phyloP scores from a whole-genome alignment of 2,113 vertebrate genomes.

The Arothron firmamentum region DNA sequence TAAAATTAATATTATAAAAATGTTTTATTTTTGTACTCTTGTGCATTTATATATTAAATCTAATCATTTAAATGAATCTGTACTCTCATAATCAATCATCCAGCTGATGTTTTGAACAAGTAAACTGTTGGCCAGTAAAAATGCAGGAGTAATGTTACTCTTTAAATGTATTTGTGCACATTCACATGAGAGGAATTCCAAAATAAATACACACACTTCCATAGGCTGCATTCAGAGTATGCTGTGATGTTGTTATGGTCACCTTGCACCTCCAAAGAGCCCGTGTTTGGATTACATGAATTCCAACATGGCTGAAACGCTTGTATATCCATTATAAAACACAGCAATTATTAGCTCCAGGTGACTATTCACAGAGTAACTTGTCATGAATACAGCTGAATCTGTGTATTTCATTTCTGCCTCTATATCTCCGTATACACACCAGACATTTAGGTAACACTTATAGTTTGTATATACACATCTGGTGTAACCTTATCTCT shows the following conservation, averaged over 20 bases:
- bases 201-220: background rate
- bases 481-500: conserved; percentile 30
- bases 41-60: conserved; percentile 56
- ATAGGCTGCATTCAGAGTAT: conserved; percentile 1
- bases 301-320: too few species aligned
- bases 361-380: background rate
- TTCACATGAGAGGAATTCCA: too few species aligned
- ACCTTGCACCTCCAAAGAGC: too few species aligned
- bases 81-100: conserved; percentile 45
- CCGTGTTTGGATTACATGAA: too few species aligned
- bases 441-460: conserved; percentile 6
- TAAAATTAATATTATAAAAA: conserved; percentile 61
- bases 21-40: conserved; percentile 75
- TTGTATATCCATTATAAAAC: background rate
- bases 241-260: too few species aligned
- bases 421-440: conserved; percentile 12
- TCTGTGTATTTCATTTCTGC: background rate
- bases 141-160: background rate
- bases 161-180: too few species aligned
- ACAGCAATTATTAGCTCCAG: background rate
- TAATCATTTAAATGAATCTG: conserved; percentile 56
- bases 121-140: conserved; percentile 29
- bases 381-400: background rate
- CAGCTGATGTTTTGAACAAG: conserved; percentile 24
- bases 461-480: conserved; percentile 15